Conservation (phyloP, 1,140 invertebrate genomes). For the Ceratoteleas bidentatus region DNA sequence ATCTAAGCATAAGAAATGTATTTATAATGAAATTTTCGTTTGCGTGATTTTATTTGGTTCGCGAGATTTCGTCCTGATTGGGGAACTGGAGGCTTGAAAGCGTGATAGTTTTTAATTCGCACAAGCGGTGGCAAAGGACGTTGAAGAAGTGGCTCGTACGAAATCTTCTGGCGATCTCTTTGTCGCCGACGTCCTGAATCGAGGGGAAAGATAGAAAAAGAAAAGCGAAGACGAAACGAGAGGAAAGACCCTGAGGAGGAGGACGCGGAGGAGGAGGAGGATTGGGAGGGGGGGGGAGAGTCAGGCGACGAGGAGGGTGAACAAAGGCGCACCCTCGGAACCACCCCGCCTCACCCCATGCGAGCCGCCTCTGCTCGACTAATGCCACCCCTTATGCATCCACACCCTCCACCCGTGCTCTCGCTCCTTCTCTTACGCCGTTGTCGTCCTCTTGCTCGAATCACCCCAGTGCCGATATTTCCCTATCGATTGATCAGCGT, state of each 20-base stretch:
- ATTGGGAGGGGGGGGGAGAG: conserved; percentile 14
- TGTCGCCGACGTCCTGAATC: conserved; percentile 61
- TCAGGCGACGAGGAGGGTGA: conserved; percentile 46
- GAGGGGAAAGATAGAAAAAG: conserved; percentile 59
- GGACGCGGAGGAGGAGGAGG: conserved; percentile 5
- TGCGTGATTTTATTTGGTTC: conserved; percentile 23
- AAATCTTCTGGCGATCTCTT: conserved; percentile 65
- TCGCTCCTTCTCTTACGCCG: conserved; percentile 38
- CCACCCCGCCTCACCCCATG: conserved; percentile 58
- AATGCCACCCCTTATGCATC: conserved; percentile 79
- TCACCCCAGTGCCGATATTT: conserved; percentile 77
- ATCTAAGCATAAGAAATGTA: neutral
- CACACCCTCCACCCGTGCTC: conserved; percentile 64
- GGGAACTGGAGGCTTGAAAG: conserved; percentile 42
- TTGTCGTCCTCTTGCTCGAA: conserved; percentile 61
- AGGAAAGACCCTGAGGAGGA: conserved; percentile 54
- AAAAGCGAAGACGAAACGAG: conserved; percentile 53
- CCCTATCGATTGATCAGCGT: conserved; percentile 80
- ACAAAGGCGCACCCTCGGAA: conserved; percentile 67
- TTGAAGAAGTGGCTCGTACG: conserved; percentile 66
- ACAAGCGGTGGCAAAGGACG: conserved; percentile 65
- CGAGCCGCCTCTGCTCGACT: conserved; percentile 71
- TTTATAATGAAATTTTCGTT: conserved; percentile 23
- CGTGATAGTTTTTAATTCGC: conserved; percentile 67
- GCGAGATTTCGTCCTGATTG: conserved; percentile 53